Conservation (phyloP, 2,797 vertebrate species). For the Syngnathus rostellatus region DNA sequence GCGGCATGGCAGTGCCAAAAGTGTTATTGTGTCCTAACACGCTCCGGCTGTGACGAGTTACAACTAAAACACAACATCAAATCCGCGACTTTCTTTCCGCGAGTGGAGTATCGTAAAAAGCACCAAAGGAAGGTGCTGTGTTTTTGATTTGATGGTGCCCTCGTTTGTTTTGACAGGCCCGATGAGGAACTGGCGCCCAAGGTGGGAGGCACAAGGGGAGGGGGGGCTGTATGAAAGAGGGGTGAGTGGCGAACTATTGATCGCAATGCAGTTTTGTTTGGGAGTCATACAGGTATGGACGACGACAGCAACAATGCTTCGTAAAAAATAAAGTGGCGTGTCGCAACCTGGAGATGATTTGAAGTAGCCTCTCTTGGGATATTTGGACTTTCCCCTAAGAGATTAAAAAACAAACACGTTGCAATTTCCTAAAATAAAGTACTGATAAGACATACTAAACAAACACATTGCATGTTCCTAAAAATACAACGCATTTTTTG, state of each 20-base stretch:
- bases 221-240: not conserved
- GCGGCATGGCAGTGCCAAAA: slow-evolving; percentile 33
- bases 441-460: not conserved
- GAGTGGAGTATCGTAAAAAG: not conserved
- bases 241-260: slow-evolving; percentile 6
- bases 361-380: not conserved
- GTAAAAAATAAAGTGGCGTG: not conserved
- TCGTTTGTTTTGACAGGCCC: slow-evolving; percentile 38
- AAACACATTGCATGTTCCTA: not conserved
- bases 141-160: not conserved
- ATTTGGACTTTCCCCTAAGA: not conserved
- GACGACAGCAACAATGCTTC: not conserved
- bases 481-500: not conserved
- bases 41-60: slow-evolving; percentile 38
- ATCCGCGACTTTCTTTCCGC: not conserved
- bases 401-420: not conserved
- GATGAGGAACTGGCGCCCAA: slow-evolving; percentile 30
- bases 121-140: not conserved
- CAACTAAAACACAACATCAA: not conserved
- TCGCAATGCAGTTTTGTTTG: not conserved
- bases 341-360: not conserved
- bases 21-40: slow-evolving; percentile 53
- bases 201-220: no score
- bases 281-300: not conserved
- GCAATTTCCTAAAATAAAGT: not conserved